Base-by-base conservation (phyloP, 2,113 vertebrate species). In the Rhipidura dahli region DNA sequence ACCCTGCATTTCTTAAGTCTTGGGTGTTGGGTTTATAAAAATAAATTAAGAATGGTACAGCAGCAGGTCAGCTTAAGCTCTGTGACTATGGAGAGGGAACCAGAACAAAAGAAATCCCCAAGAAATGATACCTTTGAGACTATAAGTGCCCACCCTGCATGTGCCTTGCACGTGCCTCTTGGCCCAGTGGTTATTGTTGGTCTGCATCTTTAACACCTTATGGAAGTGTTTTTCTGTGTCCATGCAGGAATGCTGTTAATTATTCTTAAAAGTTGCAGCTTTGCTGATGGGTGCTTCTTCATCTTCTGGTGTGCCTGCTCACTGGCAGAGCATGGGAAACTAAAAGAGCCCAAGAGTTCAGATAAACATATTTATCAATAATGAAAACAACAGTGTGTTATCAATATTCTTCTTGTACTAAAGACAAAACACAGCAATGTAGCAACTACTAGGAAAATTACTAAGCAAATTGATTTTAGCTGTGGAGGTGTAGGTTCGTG, bases 61-160 rank as follows among this genome's bases (percentile, higher is more conserved):
- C 40, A 83, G 35, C 22, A 56, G 49, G 18, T 33, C 40, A 69
- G 10, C 35, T 83, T 54, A 69, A 54, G 26, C 26, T 40, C 1
- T 0, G 16, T 47, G n/a, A 27, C 24, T 53, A 19, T 40, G 39
- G 30, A 83, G 40, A 42, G 30, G 30, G 21, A 76, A 21, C 17
- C 35, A 20, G 30, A 61, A 54, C 21, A 83, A 76, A 53, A 45
- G 45, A 60, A 76, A 40, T 47, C 9, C 40, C 26, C 31, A 42
- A 56, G n/a, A 23, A 63, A 49, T 40, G 0, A 45, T 11, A 73
- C n/a, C 16, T 49, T 56, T 23, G 31, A 54, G 54, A 54, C 17
- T 27, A 0, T 35, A 47, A 10, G 13, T 40, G 27, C 26, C 21
- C 27, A 30, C 21, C n/a, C 17, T 68, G 13, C 10, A 5, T 3